A percentile compares a stretch with the other conserved stretches of the same genome.
These are phyloP conservation scores for Poeciliopsis turneri DNA, from an alignment of 2,797 vertebrate genomes.

Conservation along the genomic window DNA sequence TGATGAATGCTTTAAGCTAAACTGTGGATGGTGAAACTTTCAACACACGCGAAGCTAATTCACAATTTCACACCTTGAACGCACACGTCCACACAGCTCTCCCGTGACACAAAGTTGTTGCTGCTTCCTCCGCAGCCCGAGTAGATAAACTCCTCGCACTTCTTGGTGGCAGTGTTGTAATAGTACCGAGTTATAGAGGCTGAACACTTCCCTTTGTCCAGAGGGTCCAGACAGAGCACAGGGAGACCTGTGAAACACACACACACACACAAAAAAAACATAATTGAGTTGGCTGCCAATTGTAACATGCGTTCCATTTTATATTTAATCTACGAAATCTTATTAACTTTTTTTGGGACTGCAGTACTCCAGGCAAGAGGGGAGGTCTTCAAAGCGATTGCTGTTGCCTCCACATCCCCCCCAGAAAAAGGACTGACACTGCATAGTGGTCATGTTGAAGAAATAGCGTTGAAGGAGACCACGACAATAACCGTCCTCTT, in stretches of 20 bases:
- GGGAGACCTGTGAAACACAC: conserved; percentile 76
- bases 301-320: neutral
- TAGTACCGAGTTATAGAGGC: conserved; percentile 89
- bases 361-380: conserved; percentile 86
- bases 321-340: neutral
- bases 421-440: conserved; percentile 85
- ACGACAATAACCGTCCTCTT: conserved; percentile 79
- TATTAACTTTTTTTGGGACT: conserved; percentile 82
- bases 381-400: conserved; percentile 84
- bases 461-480: conserved; percentile 76
- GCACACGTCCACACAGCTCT: conserved; percentile 84
- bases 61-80: conserved; percentile 76
- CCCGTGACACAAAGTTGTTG: conserved; percentile 88
- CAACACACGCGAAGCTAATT: neutral
- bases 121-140: conserved; percentile 91
- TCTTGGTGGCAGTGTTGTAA: conserved; percentile 82
- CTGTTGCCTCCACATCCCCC: conserved; percentile 83
- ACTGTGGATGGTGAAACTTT: neutral
- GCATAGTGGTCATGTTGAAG: conserved; percentile 91
- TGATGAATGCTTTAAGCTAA: neutral
- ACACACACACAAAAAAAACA: too few species aligned
- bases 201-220: conserved; percentile 87
- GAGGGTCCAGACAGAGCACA: conserved; percentile 85
- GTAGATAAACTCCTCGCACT: conserved; percentile 88
- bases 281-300: neutral